Conservation (phyloP, 2,113 vertebrate species). For the Gasterosteus aculeatus region DNA sequence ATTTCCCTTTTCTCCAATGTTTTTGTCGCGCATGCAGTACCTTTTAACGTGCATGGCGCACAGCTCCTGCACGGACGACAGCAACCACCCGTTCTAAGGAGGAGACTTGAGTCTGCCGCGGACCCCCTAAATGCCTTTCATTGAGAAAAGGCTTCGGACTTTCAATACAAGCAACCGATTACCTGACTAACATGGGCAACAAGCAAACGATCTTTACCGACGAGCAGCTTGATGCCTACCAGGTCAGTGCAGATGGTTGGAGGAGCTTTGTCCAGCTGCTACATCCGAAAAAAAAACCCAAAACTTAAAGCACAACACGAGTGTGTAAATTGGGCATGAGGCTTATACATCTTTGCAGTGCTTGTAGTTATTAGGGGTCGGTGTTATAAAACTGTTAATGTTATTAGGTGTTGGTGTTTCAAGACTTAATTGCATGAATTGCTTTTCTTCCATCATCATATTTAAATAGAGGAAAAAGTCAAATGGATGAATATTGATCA, state of each 20-base stretch:
- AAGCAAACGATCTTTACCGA: conserved; percentile 97
- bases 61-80: conserved; percentile 39
- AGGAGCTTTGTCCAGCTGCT: background rate
- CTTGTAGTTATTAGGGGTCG: background rate
- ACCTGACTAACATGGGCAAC: conserved; percentile 91
- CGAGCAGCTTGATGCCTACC: conserved; percentile 95
- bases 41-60: conserved; percentile 53
- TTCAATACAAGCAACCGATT: conserved; percentile 80
- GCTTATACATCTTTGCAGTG: background rate
- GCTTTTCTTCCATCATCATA: background rate
- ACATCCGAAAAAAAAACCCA: background rate
- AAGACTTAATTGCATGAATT: background rate
- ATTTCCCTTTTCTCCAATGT: background rate
- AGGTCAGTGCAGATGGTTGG: conserved; percentile 80
- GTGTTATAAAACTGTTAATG: too few relatives aligned
- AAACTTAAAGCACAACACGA: background rate
- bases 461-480: background rate
- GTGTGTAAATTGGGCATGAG: background rate
- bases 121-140: conserved; percentile 84
- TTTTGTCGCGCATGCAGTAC: background rate
- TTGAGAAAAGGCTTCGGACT: conserved; percentile 78
- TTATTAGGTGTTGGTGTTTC: background rate
- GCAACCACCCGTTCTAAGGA: conserved; percentile 46
- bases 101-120: conserved; percentile 66
- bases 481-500: background rate